Conservation (phyloP, 2,888 invertebrate species). For the Drosophila ustulata region DNA sequence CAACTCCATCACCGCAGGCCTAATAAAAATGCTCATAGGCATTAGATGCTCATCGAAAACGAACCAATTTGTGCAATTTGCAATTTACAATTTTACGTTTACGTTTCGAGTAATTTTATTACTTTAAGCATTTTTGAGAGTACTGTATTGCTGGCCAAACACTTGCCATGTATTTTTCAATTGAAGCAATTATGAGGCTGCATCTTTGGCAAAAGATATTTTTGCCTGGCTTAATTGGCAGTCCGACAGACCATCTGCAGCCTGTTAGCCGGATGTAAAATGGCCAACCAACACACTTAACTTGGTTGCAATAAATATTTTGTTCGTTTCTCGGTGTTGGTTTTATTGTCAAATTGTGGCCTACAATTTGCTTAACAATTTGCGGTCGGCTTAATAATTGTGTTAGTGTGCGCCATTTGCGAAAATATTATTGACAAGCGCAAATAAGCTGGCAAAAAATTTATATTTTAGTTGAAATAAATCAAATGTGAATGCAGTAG, state of each 20-base stretch:
- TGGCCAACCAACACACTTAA: conserved; percentile 23
- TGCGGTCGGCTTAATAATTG: conserved; percentile 63
- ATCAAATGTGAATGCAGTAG: not conserved
- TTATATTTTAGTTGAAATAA: conserved; percentile 4
- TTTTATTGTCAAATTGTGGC: conserved; percentile 34
- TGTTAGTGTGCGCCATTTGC: conserved; percentile 24
- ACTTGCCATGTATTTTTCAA: conserved; percentile 74
- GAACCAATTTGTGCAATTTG: conserved; percentile 42
- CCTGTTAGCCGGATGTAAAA: conserved; percentile 31
- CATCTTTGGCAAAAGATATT: conserved; percentile 37
- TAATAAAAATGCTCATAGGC: conserved; percentile 63
- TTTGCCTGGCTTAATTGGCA: conserved; percentile 65
- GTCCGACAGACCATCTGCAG: conserved; percentile 11
- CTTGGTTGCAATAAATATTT: conserved; percentile 16
- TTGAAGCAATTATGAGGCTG: conserved; percentile 62
- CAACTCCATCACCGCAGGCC: conserved; percentile 53
- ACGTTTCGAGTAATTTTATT: conserved; percentile 52
- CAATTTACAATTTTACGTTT: conserved; percentile 32
- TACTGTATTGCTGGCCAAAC: conserved; percentile 46
- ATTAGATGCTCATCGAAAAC: conserved; percentile 47
- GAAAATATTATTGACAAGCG: conserved; percentile 17
- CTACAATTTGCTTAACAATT: conserved; percentile 55
- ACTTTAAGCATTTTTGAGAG: conserved; percentile 70
- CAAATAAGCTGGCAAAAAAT: conserved; percentile 9
- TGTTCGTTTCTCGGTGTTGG: not conserved